Base-by-base conservation (phyloP, 2,797 vertebrate species). In the Falco berigora region DNA sequence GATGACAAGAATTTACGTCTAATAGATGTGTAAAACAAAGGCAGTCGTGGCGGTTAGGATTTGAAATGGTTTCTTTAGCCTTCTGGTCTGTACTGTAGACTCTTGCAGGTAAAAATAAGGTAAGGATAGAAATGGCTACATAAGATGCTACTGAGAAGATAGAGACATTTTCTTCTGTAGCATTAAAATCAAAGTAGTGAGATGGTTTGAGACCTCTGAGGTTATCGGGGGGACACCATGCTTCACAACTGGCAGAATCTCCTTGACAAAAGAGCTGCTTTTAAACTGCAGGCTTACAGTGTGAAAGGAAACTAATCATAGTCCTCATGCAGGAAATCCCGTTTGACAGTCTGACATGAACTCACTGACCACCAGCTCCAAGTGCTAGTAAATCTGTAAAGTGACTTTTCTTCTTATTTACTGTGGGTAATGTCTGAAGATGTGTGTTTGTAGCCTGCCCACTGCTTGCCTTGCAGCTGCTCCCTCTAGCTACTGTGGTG, bases 1-100 rank as follows among this genome's bases (percentile, higher is more conserved):
- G 61, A 93, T 87, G 94, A 94, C 96, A 97, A 91, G 91, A 90
- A 97, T 98, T 98, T 98, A 98, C 96, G 83, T 90, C 88, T 46
- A 92, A 94, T 96, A 69, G 92, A 94, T 94, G 42, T 94, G 84
- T 98, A 97, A 98, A 96, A 96, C 63, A 81, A 97, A 98, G 97
- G 92, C 75, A 93, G 74, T 72, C 49, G 4, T 40, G 61, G 77
- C 77, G 40, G 49, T 44, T 78, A 94, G 42, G 36, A 81, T 75
- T 52, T 83, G 53, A 95, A 95, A 87, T 66, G 14, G 67, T 71
- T 96, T 93, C 78, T 95, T 93, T 73, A 95, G 78, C 49, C 81
- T 79, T 67, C 16, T 85, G 56, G 64, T 84, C 85, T 95, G 92
- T 91, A 85, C 79, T 28, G 5, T 50, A 86, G 82, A 75, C 50